Conservation (phyloP, 2,113 vertebrate genomes). For the Corapipo altera region DNA sequence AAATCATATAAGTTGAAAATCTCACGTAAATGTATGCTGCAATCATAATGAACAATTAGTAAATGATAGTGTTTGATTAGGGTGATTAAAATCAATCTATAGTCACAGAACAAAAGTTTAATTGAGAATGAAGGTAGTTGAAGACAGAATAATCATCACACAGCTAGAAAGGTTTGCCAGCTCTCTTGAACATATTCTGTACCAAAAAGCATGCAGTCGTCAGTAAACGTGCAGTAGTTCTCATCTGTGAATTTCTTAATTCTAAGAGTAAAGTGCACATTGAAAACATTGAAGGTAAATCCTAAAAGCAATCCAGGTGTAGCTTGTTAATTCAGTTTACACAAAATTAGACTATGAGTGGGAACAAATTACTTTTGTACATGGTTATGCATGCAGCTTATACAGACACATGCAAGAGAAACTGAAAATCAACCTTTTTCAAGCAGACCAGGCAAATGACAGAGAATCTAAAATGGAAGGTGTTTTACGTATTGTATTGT, state of each 20-base stretch:
- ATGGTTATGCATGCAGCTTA: neutral
- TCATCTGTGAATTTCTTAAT: neutral
- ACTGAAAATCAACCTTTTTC: neutral
- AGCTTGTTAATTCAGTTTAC: neutral
- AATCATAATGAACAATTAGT: conserved; percentile 27
- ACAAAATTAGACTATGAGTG: neutral
- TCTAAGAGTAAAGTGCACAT: neutral
- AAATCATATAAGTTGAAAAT: conserved; percentile 31
- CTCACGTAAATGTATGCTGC: neutral
- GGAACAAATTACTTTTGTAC: neutral
- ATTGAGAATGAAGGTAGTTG: neutral
- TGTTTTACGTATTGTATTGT: neutral
- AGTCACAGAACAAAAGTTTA: neutral
- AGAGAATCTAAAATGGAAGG: neutral
- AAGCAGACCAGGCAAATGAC: neutral
- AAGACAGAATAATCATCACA: neutral
- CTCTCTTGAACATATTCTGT: neutral
- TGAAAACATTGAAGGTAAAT: neutral
- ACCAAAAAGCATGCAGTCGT: neutral
- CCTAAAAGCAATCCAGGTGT: neutral
- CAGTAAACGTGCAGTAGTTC: neutral
- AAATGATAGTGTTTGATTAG: neutral
- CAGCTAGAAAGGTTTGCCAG: neutral
- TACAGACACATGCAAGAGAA: neutral
- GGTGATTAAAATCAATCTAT: conserved; percentile 35